Percentiles rank a stretch among this genome's conserved stretches.
Conservation (phyloP, 1,140 invertebrate genomes). For the Papilio helenus region DNA sequence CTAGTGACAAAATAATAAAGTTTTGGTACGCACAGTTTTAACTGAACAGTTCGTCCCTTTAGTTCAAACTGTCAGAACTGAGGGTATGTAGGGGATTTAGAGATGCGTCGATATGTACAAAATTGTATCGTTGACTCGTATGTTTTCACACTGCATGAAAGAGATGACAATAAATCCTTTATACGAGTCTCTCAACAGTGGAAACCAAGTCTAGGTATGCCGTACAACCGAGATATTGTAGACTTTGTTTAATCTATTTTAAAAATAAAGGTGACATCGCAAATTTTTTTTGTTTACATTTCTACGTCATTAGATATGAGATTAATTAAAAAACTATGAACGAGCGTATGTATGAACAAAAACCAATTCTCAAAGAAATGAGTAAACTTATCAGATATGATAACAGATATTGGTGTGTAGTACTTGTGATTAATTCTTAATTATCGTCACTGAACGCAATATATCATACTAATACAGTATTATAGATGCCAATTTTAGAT, state of each 20-base stretch:
- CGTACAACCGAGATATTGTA: neutral
- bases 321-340: neutral
- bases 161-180: neutral
- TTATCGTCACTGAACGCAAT: neutral
- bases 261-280: neutral
- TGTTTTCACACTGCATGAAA: neutral
- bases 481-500: too few relatives aligned
- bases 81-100: too few relatives aligned
- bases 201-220: neutral
- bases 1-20: neutral
- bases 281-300: neutral
- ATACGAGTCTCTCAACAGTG: too few relatives aligned
- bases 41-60: too few relatives aligned
- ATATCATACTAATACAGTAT: neutral
- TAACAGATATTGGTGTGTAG: neutral
- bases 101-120: neutral
- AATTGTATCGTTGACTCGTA: neutral
- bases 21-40: too few relatives aligned
- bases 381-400: neutral
- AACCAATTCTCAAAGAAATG: slow-evolving; percentile 5
- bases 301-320: neutral
- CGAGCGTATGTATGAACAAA: neutral
- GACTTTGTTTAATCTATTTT: neutral
- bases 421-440: slow-evolving; percentile 20
- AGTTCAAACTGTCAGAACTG: too few relatives aligned